phyloP scores from a whole-genome alignment of 2,113 vertebrate species.

The Pampusana beccarii region DNA sequence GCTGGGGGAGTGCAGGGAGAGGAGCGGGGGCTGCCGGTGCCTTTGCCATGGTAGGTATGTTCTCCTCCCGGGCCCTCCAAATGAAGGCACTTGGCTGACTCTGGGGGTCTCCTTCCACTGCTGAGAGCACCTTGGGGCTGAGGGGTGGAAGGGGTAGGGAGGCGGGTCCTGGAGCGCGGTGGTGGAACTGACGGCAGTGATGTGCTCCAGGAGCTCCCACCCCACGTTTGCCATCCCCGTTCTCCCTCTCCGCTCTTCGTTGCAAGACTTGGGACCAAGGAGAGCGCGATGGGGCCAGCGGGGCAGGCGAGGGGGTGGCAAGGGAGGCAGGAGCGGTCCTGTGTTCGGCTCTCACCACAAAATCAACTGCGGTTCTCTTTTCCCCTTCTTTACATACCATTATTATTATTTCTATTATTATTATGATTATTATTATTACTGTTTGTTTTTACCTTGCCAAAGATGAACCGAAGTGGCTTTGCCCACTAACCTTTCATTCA shows the following conservation, averaged over 20 bases:
- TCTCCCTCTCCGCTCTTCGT: background rate
- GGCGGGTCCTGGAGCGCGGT: fast-evolving
- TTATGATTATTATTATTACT: background rate
- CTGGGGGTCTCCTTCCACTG: background rate
- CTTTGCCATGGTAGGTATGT: slow-evolving; percentile 17
- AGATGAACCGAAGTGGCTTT: background rate
- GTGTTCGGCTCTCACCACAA: background rate
- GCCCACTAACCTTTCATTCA: slow-evolving; percentile 27
- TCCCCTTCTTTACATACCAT: background rate
- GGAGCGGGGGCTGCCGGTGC: background rate
- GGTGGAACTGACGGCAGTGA: fast-evolving
- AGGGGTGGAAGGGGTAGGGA: background rate
- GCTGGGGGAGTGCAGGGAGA: background rate
- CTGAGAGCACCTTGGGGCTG: background rate
- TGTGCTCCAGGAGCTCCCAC: background rate
- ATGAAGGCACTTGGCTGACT: fast-evolving
- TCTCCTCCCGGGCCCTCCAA: background rate
- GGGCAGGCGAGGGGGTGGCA: background rate
- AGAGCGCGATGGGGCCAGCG: background rate
- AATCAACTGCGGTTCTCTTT: background rate
- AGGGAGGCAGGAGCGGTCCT: background rate
- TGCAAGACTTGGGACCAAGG: background rate
- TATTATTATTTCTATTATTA: background rate
- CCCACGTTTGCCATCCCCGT: background rate
- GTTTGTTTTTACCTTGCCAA: background rate